Conservation (phyloP, 1,140 invertebrate species). For the Holcopasites calliopsidis region DNA sequence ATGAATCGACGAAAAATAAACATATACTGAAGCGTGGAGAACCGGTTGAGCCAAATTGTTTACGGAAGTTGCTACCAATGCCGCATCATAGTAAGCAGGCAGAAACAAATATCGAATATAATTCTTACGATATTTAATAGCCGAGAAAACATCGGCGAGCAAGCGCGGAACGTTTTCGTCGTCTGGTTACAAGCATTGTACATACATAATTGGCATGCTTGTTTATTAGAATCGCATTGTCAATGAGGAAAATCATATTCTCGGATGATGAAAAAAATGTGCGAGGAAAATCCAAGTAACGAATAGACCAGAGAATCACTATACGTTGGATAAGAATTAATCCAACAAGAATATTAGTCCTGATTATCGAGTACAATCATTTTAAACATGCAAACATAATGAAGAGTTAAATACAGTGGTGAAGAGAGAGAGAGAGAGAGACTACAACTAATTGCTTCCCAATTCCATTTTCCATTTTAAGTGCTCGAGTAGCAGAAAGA, state of each 20-base stretch:
- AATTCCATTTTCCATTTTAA: too few relatives aligned
- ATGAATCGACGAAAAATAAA: background rate
- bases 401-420: too few relatives aligned
- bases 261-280: background rate
- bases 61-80: slow-evolving; percentile 14
- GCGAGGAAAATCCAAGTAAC: too few relatives aligned
- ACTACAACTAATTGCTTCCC: too few relatives aligned
- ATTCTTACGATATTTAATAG: background rate
- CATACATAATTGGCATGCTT: background rate
- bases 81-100: background rate
- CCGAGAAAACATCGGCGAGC: slow-evolving; percentile 11
- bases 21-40: background rate
- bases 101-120: background rate
- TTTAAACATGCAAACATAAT: too few relatives aligned
- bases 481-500: too few relatives aligned
- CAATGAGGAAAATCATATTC: background rate
- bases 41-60: slow-evolving; percentile 4
- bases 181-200: background rate
- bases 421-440: too few relatives aligned
- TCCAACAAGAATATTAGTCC: too few relatives aligned
- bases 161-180: background rate
- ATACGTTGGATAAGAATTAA: too few relatives aligned
- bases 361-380: too few relatives aligned
- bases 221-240: background rate
- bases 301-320: too few relatives aligned